These are phyloP conservation scores for Crossaster papposus DNA, from an alignment of 53 echinoderm and acorn worm genomes.

Conservation along the genomic window DNA sequence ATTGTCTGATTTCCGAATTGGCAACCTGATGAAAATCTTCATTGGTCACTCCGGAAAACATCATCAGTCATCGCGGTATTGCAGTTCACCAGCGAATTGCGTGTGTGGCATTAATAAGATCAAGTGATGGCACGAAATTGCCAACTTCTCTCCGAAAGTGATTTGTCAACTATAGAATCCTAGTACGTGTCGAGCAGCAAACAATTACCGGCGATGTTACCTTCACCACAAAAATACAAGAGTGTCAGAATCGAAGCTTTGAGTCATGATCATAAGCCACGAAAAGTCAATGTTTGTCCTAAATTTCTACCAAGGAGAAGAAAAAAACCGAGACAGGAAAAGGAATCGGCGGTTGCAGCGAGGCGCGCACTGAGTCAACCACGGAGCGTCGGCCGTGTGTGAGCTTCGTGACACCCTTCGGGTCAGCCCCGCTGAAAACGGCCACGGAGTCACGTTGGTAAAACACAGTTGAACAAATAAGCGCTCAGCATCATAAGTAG, in stretches of 20 bases:
- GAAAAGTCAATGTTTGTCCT: constrained; percentile 48
- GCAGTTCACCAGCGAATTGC: constrained; percentile 7
- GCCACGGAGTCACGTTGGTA: constrained; percentile 47
- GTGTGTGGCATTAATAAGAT: constrained; percentile 8
- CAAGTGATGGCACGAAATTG: background rate
- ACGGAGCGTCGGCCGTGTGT: constrained; percentile 39
- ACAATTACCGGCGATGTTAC: constrained; percentile 42
- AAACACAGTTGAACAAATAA: constrained; percentile 58
- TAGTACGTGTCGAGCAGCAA: constrained; percentile 45
- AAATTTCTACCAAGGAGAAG: constrained; percentile 12
- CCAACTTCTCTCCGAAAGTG: constrained; percentile 34
- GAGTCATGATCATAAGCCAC: constrained; percentile 43
- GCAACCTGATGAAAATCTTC: background rate
- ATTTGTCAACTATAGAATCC: constrained; percentile 7
- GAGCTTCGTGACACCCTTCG: constrained; percentile 36
- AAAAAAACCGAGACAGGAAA: background rate
- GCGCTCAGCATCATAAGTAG: constrained; percentile 38
- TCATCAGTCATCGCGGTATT: background rate
- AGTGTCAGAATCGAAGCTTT: constrained; percentile 42
- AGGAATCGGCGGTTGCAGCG: background rate
- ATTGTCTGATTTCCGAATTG: background rate
- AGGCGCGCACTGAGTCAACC: constrained; percentile 39
- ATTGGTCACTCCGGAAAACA: background rate
- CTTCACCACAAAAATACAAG: background rate
- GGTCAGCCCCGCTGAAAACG: background rate